phyloP scores from a whole-genome alignment of 2,113 vertebrate species.

The Engystomops pustulosus region DNA sequence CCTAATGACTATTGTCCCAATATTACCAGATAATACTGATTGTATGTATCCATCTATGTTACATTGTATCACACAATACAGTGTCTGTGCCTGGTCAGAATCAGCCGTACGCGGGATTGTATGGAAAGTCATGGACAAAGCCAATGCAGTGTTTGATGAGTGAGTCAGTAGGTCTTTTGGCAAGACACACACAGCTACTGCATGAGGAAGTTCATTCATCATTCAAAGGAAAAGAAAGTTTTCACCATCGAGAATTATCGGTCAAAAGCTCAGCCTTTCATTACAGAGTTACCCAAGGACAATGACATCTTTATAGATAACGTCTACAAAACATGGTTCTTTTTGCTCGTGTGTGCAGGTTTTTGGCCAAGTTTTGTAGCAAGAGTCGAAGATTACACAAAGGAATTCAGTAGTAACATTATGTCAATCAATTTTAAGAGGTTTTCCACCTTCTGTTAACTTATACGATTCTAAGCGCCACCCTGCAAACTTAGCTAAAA shows the following conservation, averaged over 20 bases:
- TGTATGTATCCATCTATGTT: neutral
- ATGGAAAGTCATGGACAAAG: neutral
- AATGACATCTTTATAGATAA: constrained; percentile 25
- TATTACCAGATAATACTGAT: neutral
- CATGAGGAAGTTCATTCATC: constrained; percentile 33
- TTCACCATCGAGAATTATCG: constrained; percentile 9
- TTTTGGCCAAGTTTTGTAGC: neutral
- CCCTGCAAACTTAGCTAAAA: neutral
- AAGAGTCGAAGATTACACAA: neutral
- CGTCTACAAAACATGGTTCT: neutral
- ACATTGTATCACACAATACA: neutral
- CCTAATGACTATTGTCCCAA: neutral
- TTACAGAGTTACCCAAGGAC: constrained; percentile 17
- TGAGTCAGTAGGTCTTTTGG: constrained; percentile 44
- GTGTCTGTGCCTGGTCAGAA: neutral
- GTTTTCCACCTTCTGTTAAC: neutral
- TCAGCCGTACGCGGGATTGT: neutral
- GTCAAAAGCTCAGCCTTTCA: constrained; percentile 29
- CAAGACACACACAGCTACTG: neutral
- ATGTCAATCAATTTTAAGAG: neutral
- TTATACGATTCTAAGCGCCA: neutral
- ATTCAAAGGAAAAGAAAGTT: constrained; percentile 1
- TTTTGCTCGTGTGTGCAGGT: neutral
- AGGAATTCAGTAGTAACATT: neutral
- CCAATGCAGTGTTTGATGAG: neutral